A percentile compares a stretch with the other conserved stretches of the same genome.
Conservation (phyloP, 2,113 vertebrate species). For the Tachysurus fulvidraco region DNA sequence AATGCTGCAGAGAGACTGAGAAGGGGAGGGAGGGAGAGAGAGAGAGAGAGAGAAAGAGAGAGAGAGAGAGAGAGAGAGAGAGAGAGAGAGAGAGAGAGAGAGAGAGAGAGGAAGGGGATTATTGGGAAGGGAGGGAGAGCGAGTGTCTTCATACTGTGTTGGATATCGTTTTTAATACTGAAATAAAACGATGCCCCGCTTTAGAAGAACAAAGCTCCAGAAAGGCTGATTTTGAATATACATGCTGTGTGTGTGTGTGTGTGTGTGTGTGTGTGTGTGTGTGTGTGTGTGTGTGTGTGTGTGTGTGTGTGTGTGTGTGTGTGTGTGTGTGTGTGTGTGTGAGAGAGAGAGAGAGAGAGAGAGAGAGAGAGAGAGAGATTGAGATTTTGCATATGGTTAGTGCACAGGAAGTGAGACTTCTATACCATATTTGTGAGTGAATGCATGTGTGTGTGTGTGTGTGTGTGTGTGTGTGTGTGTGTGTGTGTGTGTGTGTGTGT, state of each 20-base stretch:
- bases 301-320: conserved; percentile 38
- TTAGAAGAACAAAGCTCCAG: conserved; percentile 45
- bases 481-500: conserved; percentile 8
- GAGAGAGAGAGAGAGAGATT: not conserved
- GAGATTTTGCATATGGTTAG: conserved; percentile 52
- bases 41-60: conserved; percentile 40
- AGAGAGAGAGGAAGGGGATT: conserved; percentile 47
- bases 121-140: conserved; percentile 43
- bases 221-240: conserved; percentile 55
- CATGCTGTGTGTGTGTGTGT: conserved; percentile 41
- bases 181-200: conserved; percentile 56
- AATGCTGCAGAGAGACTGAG: conserved; percentile 51
- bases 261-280: conserved; percentile 37
- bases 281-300: conserved; percentile 13
- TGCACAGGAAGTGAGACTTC: conserved; percentile 33
- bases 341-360: no score
- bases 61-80: conserved; percentile 38
- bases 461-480: conserved; percentile 22
- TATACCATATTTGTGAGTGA: not conserved
- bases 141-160: conserved; percentile 54
- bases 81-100: conserved; percentile 37
- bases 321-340: not conserved
- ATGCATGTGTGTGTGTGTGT: conserved; percentile 18
- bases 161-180: conserved; percentile 59
- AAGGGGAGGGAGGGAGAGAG: conserved; percentile 41